Conservation (phyloP, 2,797 vertebrate species). For the Pantherophis vulpinus region DNA sequence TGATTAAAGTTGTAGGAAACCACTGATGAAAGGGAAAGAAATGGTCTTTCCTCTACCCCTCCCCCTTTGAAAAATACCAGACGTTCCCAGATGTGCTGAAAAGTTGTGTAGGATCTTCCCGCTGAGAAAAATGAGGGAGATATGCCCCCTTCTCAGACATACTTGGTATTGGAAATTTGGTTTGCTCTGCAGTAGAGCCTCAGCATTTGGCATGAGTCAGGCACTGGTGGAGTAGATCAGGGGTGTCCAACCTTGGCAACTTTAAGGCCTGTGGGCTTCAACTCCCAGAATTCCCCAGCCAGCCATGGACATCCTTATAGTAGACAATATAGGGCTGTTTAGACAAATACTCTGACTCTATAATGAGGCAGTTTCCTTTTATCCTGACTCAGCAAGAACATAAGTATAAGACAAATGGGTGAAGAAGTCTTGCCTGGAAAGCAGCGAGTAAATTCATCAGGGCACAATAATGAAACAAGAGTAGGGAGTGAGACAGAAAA, state of each 20-base stretch:
- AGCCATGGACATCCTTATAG: neutral
- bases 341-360: neutral
- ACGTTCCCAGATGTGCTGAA: neutral
- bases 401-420: neutral
- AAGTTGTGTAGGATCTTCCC: neutral
- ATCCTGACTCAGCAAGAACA: neutral
- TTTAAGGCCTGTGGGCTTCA: neutral
- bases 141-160: neutral
- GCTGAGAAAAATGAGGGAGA: neutral
- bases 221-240: neutral
- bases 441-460: neutral
- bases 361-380: neutral
- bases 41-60: neutral
- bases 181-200: neutral
- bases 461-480: neutral
- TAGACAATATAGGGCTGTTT: neutral
- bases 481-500: neutral
- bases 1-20: neutral
- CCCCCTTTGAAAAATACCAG: neutral
- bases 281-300: neutral
- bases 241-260: neutral
- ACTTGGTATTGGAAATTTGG: neutral
- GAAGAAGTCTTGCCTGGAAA: neutral
- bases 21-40: neutral
- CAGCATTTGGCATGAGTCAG: neutral